Evolutionary conservation across 2,113 vertebrate genomes (phyloP).

Genomic region (Alaudala cheleensis): DNA sequence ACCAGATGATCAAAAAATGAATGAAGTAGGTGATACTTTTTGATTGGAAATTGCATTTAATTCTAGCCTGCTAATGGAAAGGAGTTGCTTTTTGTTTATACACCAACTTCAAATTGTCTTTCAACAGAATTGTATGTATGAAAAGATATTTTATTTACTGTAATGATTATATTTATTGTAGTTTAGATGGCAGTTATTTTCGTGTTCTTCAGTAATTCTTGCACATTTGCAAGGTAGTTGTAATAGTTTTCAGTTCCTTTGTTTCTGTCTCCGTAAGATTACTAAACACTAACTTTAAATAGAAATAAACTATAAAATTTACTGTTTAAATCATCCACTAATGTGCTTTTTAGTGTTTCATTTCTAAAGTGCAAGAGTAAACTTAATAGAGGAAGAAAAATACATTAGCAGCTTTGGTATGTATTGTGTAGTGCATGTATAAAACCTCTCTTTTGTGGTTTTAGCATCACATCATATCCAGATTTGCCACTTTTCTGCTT

Average conservation of each 20-base stretch:
- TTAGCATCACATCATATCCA: background rate
- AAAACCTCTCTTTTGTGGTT: background rate
- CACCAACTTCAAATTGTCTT: background rate
- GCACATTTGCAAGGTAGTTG: background rate
- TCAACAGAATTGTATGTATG: background rate
- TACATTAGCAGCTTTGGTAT: background rate
- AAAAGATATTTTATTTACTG: background rate
- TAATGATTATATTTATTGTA: background rate
- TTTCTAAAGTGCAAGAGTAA: background rate
- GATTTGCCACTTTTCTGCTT: background rate
- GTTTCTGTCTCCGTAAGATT: background rate
- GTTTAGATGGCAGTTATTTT: background rate
- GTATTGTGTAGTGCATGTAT: background rate
- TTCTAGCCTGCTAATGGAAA: background rate
- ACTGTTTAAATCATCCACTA: background rate
- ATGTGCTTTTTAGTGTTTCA: background rate
- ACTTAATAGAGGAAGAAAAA: background rate
- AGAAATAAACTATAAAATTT: background rate
- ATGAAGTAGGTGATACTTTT: conserved; percentile 83
- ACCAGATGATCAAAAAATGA: conserved; percentile 91
- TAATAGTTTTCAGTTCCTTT: background rate
- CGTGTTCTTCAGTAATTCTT: background rate
- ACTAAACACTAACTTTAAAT: background rate
- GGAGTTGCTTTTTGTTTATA: background rate
- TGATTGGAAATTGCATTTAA: background rate